Conservation (phyloP, 2,797 vertebrate species). For the Bovichtus variegatus region DNA sequence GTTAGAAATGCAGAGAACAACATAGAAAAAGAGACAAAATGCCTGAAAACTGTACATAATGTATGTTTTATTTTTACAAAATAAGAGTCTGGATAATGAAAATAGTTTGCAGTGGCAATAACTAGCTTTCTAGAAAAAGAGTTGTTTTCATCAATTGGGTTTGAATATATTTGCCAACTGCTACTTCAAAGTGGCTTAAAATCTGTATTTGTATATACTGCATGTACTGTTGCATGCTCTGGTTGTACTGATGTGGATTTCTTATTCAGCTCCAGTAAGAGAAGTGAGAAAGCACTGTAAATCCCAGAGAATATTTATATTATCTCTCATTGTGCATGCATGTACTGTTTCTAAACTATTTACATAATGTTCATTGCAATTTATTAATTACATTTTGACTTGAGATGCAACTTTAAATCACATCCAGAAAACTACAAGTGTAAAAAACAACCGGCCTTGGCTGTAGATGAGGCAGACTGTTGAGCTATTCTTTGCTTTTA, state of each 20-base stretch:
- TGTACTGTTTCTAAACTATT: slow-evolving; percentile 24
- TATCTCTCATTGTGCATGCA: background rate
- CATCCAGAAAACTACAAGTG: no score
- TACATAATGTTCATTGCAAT: slow-evolving; percentile 1
- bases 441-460: background rate
- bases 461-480: background rate
- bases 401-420: background rate
- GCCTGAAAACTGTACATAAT: background rate
- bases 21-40: slow-evolving; percentile 1
- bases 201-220: slow-evolving; percentile 8
- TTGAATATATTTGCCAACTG: background rate
- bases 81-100: background rate
- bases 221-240: slow-evolving; percentile 6
- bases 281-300: slow-evolving; percentile 30
- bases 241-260: slow-evolving; percentile 26
- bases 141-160: slow-evolving; percentile 2
- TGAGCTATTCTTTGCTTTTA: background rate
- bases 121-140: background rate
- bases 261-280: slow-evolving; percentile 23
- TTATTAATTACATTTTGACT: background rate
- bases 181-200: background rate
- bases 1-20: background rate
- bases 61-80: slow-evolving; percentile 11
- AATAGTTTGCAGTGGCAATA: background rate
- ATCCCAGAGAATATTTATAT: slow-evolving; percentile 21